phyloP scores from a whole-genome alignment of 2,797 vertebrate species.

The Sternarchorhynchus goeldii region DNA sequence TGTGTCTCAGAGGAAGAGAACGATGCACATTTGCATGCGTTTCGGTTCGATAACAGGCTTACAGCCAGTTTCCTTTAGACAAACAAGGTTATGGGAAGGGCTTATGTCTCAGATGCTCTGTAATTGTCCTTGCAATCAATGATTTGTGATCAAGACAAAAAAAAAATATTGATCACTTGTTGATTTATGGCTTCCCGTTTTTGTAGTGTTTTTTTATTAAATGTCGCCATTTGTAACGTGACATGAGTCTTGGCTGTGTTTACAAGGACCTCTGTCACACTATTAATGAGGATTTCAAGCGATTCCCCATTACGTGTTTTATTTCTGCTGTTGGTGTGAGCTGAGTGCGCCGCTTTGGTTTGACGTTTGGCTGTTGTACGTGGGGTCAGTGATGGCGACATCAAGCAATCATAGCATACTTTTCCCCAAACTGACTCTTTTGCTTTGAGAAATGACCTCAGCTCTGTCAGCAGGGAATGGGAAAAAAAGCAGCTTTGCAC shows the following conservation, averaged over 20 bases:
- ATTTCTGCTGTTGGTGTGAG: neutral
- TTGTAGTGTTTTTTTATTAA: constrained; percentile 3
- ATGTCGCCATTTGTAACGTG: constrained; percentile 20
- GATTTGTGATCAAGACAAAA: constrained; percentile 42
- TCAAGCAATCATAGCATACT: too few relatives aligned
- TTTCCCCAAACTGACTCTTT: too few relatives aligned
- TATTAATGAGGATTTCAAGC: constrained; percentile 23
- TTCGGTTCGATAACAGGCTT: constrained; percentile 49
- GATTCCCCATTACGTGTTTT: constrained; percentile 8
- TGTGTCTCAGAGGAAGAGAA: constrained; percentile 39
- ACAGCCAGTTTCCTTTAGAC: constrained; percentile 51
- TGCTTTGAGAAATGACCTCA: too few relatives aligned
- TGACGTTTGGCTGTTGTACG: neutral
- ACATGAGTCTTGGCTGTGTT: constrained; percentile 26
- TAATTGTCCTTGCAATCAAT: constrained; percentile 51
- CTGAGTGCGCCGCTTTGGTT: neutral
- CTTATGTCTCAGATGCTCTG: constrained; percentile 45
- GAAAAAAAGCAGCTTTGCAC: neutral
- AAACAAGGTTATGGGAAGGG: constrained; percentile 57
- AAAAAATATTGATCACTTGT: constrained; percentile 47
- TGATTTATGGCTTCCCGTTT: constrained; percentile 49
- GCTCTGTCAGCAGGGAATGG: neutral
- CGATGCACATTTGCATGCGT: constrained; percentile 45
- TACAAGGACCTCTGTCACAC: neutral
- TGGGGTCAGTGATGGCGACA: neutral